Base-by-base conservation (phyloP, 2,888 invertebrate genomes). In the Alcis repandata region DNA sequence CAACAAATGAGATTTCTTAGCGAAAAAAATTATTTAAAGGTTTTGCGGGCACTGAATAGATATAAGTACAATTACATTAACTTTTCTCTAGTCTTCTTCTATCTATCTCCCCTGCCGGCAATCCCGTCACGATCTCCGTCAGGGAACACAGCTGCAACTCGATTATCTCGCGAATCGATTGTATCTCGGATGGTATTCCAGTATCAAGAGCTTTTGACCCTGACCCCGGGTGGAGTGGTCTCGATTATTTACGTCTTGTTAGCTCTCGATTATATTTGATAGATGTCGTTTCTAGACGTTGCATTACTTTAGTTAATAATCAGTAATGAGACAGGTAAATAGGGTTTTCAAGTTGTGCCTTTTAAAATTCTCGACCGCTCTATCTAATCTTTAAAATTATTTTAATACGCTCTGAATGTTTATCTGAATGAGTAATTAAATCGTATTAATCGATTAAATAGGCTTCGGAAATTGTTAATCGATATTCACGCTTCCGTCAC, bases 191-290 rank as follows among this genome's bases (percentile, higher is more conserved):
- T 71, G 74, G 80, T 77, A 79, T 84, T 78, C 76, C 75, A 80
- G 80, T 82, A 81, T 80, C 79, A 78, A 85, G 84, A 80, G 82
- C 79, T 79, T 78, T 79, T 84, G 83, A 86, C 85, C 87, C 80
- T 80, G 82, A 82, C 86, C 84, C 68, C 68, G 70, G 71, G 71
- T 76, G 75, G 79, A 80, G 84, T 85, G 79, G 78, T 76, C 79
- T 77, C 74, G 72, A 75, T 79, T 79, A 79, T 83, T 82, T 82
- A 78, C 74, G 79, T 79, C 79, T 79, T 73, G 76, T 79, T 63
- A 59, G 49, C 33, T 46, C 60, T 61, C 36, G 63, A 63, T 61
- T 64, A 67, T 53, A 43, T 43, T 51, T 43, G 22, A 52, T 59
- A 67, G 62, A 54, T 59, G 49, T 57, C 49, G 11, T 36, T 57